phyloP scores from a whole-genome alignment of 1,140 invertebrate species.

The Aphelinus atriplicis region DNA sequence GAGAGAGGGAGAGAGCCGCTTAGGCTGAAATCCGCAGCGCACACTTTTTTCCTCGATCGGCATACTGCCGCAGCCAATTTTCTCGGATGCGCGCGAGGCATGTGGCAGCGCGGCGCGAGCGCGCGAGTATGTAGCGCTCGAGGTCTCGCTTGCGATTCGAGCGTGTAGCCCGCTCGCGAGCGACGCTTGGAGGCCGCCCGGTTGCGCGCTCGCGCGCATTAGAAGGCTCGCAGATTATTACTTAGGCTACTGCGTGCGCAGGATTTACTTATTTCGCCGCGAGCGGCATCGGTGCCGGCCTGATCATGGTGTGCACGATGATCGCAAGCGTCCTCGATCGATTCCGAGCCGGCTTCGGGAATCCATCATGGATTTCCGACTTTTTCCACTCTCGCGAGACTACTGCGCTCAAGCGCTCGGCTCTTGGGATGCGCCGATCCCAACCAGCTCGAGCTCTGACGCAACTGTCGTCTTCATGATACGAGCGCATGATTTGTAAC shows the following conservation, averaged over 20 bases:
- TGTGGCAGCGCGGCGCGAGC: no score
- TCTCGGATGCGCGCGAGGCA: neutral
- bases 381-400: no score
- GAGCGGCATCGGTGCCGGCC: constrained; percentile 23
- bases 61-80: neutral
- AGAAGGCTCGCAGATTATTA: constrained; percentile 64
- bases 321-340: neutral
- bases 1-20: no score
- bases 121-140: no score
- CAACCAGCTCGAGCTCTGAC: no score
- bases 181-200: constrained; percentile 61
- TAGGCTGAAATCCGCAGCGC: neutral
- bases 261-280: constrained; percentile 37
- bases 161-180: neutral
- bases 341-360: neutral
- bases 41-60: neutral
- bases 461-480: no score
- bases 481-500: no score
- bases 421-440: no score
- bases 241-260: constrained; percentile 50
- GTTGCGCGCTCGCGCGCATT: constrained; percentile 52
- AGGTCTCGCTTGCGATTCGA: neutral
- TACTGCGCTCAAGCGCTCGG: no score
- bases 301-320: no score
- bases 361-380: neutral